phyloP scores from a whole-genome alignment of 2,113 vertebrate species.

The Saguinus imperator region DNA sequence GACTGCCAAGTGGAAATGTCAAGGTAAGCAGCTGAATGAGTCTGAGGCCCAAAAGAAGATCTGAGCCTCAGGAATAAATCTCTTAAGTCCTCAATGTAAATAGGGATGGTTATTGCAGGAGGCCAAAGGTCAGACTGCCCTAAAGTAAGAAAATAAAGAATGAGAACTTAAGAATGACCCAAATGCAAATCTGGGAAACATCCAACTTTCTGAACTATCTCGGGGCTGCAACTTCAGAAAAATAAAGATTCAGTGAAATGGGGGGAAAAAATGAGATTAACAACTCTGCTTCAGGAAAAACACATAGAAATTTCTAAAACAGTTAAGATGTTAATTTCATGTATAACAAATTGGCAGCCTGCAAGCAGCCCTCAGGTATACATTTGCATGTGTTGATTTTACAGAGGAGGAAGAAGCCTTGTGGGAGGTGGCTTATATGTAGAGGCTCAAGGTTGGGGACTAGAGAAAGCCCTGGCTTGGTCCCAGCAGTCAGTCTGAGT shows the following conservation, averaged over 20 bases:
- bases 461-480: neutral
- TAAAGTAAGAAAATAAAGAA: neutral
- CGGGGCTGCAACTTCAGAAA: neutral
- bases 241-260: neutral
- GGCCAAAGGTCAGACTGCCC: neutral
- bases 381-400: neutral
- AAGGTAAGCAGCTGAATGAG: neutral
- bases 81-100: neutral
- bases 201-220: neutral
- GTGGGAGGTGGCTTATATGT: neutral
- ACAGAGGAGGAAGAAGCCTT: neutral
- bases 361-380: neutral
- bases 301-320: neutral
- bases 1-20: neutral
- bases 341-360: neutral
- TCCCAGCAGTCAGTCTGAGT: neutral
- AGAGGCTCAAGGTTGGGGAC: neutral
- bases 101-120: neutral
- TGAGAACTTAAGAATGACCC: neutral
- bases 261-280: neutral
- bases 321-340: neutral
- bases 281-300: neutral
- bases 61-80: neutral
- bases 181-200: conserved; percentile 43
- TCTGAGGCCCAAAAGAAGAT: neutral